Base-by-base conservation (phyloP, 1,140 invertebrate species). In the Dendroctonus ponderosae region DNA sequence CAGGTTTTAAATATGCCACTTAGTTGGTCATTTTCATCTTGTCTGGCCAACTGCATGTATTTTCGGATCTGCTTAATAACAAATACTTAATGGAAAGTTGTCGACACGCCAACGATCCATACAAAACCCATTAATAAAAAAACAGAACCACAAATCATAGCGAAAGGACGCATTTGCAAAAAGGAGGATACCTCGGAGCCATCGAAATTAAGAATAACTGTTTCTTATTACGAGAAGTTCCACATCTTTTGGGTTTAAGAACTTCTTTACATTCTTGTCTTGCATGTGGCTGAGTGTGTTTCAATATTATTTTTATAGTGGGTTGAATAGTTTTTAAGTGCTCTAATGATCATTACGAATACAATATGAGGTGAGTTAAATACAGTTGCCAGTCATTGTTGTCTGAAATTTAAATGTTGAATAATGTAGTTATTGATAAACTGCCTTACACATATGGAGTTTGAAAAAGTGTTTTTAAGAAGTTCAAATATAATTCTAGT, bases 151-250 rank as follows among this genome's bases (percentile, higher is more conserved):
- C 62, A 57, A 64, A 54, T 64, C 59, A 62, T 44, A n/a, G 11
- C 12, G 50, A 52, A 62, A 51, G 59, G 59, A 26, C 41, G 48
- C 39, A 63, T 63, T 40, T 57, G 63, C 63, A 65, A 65, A 65
- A 65, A 57, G 48, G 38, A 57, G 63, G 63, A 65, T 65, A 48
- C 46, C 48, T 39, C 42, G 8, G 12, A 26, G 62, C 62, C 7
- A 7, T 44, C 50, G 6, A 15, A 64, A 64, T 64, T 64, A 64
- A 64, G 37, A 44, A 64, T 64, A 64, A 64, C 62, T 54, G 62
- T 64, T 54, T 57, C 43, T 56, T 64, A 14, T 38, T 48, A 51
- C 59, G 42, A 62, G 54, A 58, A 54, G 59, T 54, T 54, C 51
- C 26, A 46, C 62, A 56, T 64, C 62, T 44, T 43, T 26, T 49